A percentile compares a stretch with the other conserved stretches of the same genome.
Evolutionary conservation across 1,140 invertebrate genomes (phyloP).

Genomic region (Ylistrum balloti): DNA sequence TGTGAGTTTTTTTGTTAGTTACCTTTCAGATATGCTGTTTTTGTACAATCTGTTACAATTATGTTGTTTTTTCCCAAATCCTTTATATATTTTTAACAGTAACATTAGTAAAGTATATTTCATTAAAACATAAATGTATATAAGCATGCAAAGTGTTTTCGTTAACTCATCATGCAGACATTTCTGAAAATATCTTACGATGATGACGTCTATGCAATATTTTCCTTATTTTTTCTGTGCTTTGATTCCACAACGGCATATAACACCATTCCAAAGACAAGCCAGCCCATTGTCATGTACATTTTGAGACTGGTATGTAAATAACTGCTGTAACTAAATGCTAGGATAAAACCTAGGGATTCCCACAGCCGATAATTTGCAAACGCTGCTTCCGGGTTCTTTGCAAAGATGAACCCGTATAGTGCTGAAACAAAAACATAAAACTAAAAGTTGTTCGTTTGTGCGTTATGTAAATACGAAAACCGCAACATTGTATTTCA

Average conservation of each 20-base stretch:
- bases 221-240: constrained; percentile 50
- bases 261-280: constrained; percentile 90
- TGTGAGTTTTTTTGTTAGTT: too few species aligned
- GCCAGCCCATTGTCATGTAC: constrained; percentile 91
- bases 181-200: neutral
- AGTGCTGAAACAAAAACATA: constrained; percentile 86
- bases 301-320: constrained; percentile 94
- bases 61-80: too few species aligned
- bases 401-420: constrained; percentile 94
- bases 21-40: too few species aligned
- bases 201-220: neutral
- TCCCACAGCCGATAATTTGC: constrained; percentile 95
- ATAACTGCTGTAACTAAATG: constrained; percentile 90
- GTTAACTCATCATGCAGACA: neutral
- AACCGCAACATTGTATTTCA: too few species aligned
- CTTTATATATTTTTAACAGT: too few species aligned
- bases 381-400: constrained; percentile 95
- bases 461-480: too few species aligned
- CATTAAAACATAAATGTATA: too few species aligned
- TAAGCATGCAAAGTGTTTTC: too few species aligned
- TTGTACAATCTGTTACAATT: too few species aligned
- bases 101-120: too few species aligned
- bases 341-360: constrained; percentile 95
- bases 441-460: too few species aligned
- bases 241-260: constrained; percentile 91